Conservation (phyloP, 37 sponge, comb jelly and placozoan species). For the Mnemiopsis leidyi region DNA sequence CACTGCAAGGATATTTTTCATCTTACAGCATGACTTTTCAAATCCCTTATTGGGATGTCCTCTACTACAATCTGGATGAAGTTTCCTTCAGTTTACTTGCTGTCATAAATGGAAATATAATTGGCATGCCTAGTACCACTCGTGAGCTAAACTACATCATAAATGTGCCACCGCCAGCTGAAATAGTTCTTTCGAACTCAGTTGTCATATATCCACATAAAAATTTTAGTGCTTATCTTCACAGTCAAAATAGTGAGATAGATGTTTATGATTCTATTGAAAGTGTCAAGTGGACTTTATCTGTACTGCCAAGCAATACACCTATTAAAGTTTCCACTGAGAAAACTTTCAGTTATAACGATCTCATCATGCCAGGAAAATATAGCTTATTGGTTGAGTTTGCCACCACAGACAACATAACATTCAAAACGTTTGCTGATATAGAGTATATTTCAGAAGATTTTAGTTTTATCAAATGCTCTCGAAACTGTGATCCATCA, state of each 20-base stretch:
- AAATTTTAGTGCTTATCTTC: neutral
- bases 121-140: neutral
- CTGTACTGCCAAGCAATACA: neutral
- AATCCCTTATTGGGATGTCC: slow-evolving; percentile 7
- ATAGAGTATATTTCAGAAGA: neutral
- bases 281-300: neutral
- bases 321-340: neutral
- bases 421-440: neutral
- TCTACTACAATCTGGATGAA: neutral
- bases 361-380: neutral
- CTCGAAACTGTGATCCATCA: slow-evolving; percentile 3
- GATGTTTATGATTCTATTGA: neutral
- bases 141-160: neutral
- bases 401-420: neutral
- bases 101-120: neutral
- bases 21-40: neutral
- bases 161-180: neutral
- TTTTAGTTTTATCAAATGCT: neutral
- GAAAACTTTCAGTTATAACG: neutral
- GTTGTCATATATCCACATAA: neutral
- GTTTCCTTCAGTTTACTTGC: neutral
- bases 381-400: neutral
- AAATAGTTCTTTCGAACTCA: neutral
- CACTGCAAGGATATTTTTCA: neutral
- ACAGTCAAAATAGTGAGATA: neutral